Evolutionary conservation across 2,113 vertebrate species (phyloP).

Genomic region (Callionymus lyra): DNA sequence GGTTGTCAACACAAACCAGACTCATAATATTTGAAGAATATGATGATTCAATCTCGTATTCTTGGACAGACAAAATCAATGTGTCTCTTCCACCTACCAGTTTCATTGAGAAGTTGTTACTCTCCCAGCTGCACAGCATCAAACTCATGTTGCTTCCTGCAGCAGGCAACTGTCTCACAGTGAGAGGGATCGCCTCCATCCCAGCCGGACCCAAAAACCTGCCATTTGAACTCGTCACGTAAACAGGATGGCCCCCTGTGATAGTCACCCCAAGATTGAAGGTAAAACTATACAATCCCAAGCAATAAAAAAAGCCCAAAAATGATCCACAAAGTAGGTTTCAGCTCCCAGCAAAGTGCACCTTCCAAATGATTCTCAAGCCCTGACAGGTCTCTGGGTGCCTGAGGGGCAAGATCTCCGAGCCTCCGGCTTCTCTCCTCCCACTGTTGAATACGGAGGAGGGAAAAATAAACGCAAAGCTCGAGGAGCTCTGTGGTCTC

Average conservation of each 20-base stretch:
- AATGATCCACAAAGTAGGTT: conserved; percentile 3
- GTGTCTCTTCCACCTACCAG: conserved; percentile 82
- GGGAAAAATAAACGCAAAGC: conserved; percentile 48
- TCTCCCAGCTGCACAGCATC: conserved; percentile 87
- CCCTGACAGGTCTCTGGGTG: conserved; percentile 34
- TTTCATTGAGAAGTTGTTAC: conserved; percentile 85
- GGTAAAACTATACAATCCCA: conserved; percentile 1
- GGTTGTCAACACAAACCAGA: too few relatives aligned
- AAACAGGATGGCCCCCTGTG: too few relatives aligned
- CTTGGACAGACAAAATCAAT: too few relatives aligned
- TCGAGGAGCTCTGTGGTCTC: conserved; percentile 26
- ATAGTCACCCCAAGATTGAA: neutral
- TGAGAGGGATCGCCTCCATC: conserved; percentile 3
- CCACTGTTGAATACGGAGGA: conserved; percentile 38
- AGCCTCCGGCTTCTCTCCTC: conserved; percentile 38
- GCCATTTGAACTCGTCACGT: conserved; percentile 18
- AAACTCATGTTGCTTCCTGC: conserved; percentile 68
- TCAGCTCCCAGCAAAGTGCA: conserved; percentile 17
- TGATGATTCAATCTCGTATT: too few relatives aligned
- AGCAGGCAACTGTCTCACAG: conserved; percentile 61
- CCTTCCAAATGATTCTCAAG: conserved; percentile 7
- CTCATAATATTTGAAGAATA: too few relatives aligned
- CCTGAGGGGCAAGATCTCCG: conserved; percentile 6
- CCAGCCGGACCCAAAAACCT: conserved; percentile 10
- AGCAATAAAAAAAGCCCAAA: neutral